Evolutionary conservation across 1,140 invertebrate genomes (phyloP), one percentile per base, ranked within the genome.

Genomic region (Zaprionus vittiger): DNA sequence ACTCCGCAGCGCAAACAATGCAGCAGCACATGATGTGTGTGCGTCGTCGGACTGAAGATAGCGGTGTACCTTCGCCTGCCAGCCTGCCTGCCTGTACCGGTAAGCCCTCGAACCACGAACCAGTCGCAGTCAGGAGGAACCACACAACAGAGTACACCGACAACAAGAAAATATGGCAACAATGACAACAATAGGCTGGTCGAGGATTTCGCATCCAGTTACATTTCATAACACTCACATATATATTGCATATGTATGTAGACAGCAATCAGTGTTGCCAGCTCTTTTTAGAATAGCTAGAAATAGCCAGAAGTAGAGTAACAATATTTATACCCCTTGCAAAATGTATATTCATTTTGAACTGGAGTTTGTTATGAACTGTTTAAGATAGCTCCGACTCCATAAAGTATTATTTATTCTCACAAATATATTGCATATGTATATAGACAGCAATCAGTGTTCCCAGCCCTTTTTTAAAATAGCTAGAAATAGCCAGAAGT

Each of bases 151-250:
- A 38, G 4, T 15, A 15, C 11, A 49, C 17, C 44, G 44, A 56
- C 54, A 68, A 37, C 47, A 24, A 78, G 34, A 68, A 77, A 66
- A 80, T 73, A 74, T 71, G 57, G 75, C 63, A 75, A 79, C 76
- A 81, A 75, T 79, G 76, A 81, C 76, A 81, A 81, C 71, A 78
- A 81, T 75, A 79, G 71, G 61, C 62, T 34, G 31, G 11, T 52
- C 65, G 22, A 73, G 31, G 2, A 52, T 38, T 74, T 55, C 38
- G 37, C 28, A 65, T 28, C 12, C 28, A 61, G 34, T 41, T 34
- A 56, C 52, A 24, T n/a, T 59, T 44, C n/a, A 44, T 44, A 37
- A 47, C 14, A 59, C 17, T 9, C 31, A 20, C 22, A 31, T 57
- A 65, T 4, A 20, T 52, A 73, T 47, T 28, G 22, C 14, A 17